Conservation (phyloP, 37 sponge, comb jelly and placozoan species). For the Cliona cf. orientalis region DNA sequence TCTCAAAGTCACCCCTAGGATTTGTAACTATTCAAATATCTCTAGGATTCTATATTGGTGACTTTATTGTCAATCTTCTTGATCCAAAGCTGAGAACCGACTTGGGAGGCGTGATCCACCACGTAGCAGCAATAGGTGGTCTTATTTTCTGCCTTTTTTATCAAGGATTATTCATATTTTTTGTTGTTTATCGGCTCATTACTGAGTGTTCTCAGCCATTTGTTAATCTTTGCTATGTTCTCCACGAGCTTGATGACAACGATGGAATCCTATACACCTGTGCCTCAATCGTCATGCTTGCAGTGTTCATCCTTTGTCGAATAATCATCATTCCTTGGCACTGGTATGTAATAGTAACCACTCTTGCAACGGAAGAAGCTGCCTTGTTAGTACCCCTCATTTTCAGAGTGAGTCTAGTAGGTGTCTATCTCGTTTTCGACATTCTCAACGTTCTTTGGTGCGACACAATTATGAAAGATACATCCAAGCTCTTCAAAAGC, state of each 20-base stretch:
- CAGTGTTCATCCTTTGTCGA: conserved; percentile 57
- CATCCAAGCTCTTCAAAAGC: too few relatives aligned
- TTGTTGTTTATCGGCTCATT: conserved; percentile 38
- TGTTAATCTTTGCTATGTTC: conserved; percentile 49
- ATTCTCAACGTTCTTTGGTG: conserved; percentile 71
- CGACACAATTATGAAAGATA: conserved; percentile 59
- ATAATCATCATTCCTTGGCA: conserved; percentile 56
- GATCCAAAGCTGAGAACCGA: conserved; percentile 47
- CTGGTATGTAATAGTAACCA: conserved; percentile 29
- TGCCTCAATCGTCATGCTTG: conserved; percentile 44
- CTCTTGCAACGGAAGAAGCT: neutral
- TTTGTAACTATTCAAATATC: conserved; percentile 46
- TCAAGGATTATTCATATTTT: conserved; percentile 44
- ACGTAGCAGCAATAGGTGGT: conserved; percentile 39
- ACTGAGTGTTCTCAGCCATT: conserved; percentile 66
- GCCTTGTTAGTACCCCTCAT: neutral
- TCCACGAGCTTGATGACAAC: conserved; percentile 15
- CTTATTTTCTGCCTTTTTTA: conserved; percentile 23
- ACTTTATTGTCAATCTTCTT: conserved; percentile 36
- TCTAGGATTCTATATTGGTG: conserved; percentile 66
- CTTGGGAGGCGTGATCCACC: conserved; percentile 32
- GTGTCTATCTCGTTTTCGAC: conserved; percentile 52
- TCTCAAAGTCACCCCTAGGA: conserved; percentile 47
- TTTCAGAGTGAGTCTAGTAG: conserved; percentile 21
- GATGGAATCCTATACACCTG: neutral